Percentiles rank a stretch among this genome's conserved stretches.
These are phyloP conservation scores for Buathra laborator DNA, from an alignment of 2,888 invertebrate genomes.

Conservation along the genomic window DNA sequence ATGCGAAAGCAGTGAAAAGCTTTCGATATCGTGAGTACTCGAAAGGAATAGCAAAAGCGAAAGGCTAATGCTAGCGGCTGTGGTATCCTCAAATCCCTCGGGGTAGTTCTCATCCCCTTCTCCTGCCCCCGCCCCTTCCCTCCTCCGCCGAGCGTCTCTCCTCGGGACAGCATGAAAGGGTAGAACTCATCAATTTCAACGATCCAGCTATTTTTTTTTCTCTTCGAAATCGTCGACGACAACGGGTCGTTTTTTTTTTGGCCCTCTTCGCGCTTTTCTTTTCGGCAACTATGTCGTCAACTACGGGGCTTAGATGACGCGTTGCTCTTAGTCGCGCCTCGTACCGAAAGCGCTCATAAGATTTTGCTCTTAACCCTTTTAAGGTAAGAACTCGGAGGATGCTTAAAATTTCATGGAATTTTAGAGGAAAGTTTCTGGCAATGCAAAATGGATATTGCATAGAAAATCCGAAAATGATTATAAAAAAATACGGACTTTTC, in stretches of 20 bases:
- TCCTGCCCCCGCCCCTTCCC: not conserved
- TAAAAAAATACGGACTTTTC: too few relatives aligned
- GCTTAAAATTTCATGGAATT: too few relatives aligned
- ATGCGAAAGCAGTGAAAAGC: slow-evolving; percentile 28
- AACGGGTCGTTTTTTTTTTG: slow-evolving; percentile 12
- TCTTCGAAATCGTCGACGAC: slow-evolving; percentile 24
- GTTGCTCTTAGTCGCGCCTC: too few relatives aligned
- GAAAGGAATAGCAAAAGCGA: slow-evolving; percentile 41
- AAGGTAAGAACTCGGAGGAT: too few relatives aligned
- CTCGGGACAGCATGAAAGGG: slow-evolving; percentile 48
- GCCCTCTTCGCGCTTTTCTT: not conserved
- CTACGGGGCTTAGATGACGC: not conserved
- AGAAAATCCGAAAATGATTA: too few relatives aligned
- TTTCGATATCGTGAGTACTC: slow-evolving; percentile 27
- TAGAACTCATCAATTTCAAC: slow-evolving; percentile 65
- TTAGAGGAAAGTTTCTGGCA: too few relatives aligned
- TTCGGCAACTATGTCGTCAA: slow-evolving; percentile 20
- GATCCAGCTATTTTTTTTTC: slow-evolving; percentile 53
- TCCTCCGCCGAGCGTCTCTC: not conserved
- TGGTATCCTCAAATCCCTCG: slow-evolving; percentile 57
- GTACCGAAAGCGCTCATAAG: too few relatives aligned
- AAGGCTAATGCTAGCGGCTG: slow-evolving; percentile 29
- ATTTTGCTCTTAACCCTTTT: too few relatives aligned
- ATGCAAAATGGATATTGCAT: too few relatives aligned
- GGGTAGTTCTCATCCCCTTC: slow-evolving; percentile 27